Base-by-base conservation (phyloP, 1,140 invertebrate species). In the Nasonia vitripennis region DNA sequence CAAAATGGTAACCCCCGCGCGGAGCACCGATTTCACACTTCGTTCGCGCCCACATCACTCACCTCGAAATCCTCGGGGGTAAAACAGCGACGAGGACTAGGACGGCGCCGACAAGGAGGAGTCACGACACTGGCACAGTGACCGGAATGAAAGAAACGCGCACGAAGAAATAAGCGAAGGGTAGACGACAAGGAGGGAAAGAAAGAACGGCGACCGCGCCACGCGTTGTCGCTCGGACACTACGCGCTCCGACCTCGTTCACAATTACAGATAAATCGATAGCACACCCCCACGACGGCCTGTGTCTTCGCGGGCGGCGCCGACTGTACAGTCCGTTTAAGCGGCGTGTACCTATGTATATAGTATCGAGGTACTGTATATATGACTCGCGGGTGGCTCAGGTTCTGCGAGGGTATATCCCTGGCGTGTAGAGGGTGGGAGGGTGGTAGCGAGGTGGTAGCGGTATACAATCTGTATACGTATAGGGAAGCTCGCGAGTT, bases 201-300 rank as follows among this genome's bases (percentile, higher is more conserved):
- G n/a, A n/a, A 20, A 62, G 34, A 45, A 11, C 74, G 74, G 6
- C 17, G 34, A 14, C 37, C 74, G 74, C 41, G 41, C 74, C 41
- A 48, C 20, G 31, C 41, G 77, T n/a, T 27, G 77, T 55, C 23
- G 23, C 45, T 62, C 77, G 77, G n/a, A 51, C 23, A 41, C 23
- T 51, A n/a, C 67, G 20, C 14, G 62, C 41, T 20, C 84, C 84
- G 79, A 81, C 84, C 84, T 78, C 84, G 71, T 85, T 85, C 55
- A 45, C 84, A n/a, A 85, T 81, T 78, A 31, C 62, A 11, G 51
- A 27, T 37, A 12, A 81, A 87, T 87, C 85, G 84, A 88, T 87
- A 86, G 51, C 37, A 81, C 71, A 78, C 79, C 37, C 31, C 82
- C 70, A 48, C 80, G n/a, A 62, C 55, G 55, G 14, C 55, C 17